Evolutionary conservation across 2,113 vertebrate species (phyloP), one percentile per base, ranked within the genome.

Genomic region (Tachycineta bicolor): DNA sequence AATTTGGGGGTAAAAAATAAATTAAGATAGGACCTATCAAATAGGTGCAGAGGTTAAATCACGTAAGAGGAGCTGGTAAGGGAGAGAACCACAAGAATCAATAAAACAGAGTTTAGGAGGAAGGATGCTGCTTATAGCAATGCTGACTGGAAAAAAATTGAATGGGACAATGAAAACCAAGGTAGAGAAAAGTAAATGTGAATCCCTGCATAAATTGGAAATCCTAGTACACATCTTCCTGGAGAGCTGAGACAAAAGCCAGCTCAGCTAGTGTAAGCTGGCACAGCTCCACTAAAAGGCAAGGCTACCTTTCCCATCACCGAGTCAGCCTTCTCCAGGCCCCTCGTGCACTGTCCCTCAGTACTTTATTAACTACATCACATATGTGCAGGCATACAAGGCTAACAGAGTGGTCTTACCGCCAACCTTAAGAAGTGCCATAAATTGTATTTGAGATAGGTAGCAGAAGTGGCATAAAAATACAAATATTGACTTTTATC

Each of bases 401-500:
- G 24, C 47, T 77, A 73, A 33, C 43, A 55, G 20, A 24, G 14
- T 11, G 14, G 39, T 67, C 73, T 81, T 76, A 14, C 17, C 44
- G 33, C 10, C 17, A 34, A 2, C 13, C 20, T 63, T 63, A 58
- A 68, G 55, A 77, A 64, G 43, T 6, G 12, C 46, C 46, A 62
- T 79, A 91, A 90, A 90, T 55, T 88, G 28, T 25, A n/a, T 81
- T 76, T 77, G 47, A 80, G 24, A 37, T 46, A 50, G 29, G 73
- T 17, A 21, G 28, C 31, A 65, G 49, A 90, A 89, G 62, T 24
- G 44, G 52, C 31, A 83, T 50, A 71, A 92, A 96, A 94, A 88
- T 60, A 90, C 55, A 53, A 19, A 26, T 65, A 64, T 50, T 92
- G 93, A 94, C 87, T 95, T 94, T 82, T 77, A 85, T 65, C 82